Evolutionary conservation across 1,140 invertebrate genomes (phyloP), one percentile per base, ranked within the genome.

Genomic region (Eubasilissa regina): DNA sequence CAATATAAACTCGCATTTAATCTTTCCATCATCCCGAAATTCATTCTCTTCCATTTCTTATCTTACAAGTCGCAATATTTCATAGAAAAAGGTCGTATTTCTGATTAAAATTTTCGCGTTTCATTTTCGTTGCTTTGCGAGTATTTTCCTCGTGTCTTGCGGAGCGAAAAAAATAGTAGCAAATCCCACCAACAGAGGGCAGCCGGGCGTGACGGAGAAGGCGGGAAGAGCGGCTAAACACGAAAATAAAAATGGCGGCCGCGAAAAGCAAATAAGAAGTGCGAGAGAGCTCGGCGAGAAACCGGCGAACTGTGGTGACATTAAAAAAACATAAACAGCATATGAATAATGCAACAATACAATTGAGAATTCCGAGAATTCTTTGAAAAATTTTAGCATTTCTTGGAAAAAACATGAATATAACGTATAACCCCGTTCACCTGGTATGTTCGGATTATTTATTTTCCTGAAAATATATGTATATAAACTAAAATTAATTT

Each of bases 311-410:
- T 68, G 79, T 68, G 79, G 72, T 80, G 79, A 80, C 79, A 76
- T 76, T 80, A 75, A 45, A 79, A 80, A 80, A 53, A 73, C 55
- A 75, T 73, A 73, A 75, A 75, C 64, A 76, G 51, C 74, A 75
- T 75, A 75, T 80, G 79, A 80, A 80, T 76, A 80, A 80, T 80
- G 70, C 58, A 66, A 64, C 58, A 53, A 78, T 72, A 66, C 72
- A 19, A 72, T 64, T 58, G 58, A 53, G 11, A 53, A 45, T 68
- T 68, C 44, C 4, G 44, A n/a, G 43, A 68, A 68, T 47, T 45
- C 64, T 64, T 43, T 43, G 60, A 43, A 19, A 25, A 70, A 70
- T 70, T 0, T 48, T 9, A 15, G 47, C 13, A 48, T 55, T 43
- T 74, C 53, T 74, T 72, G 13, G 25, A 35, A 35, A 35, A 35